A percentile compares a stretch with the other conserved stretches of the same genome.
Conservation (phyloP, 1,140 invertebrate genomes). For the Phthorimaea operculella region DNA sequence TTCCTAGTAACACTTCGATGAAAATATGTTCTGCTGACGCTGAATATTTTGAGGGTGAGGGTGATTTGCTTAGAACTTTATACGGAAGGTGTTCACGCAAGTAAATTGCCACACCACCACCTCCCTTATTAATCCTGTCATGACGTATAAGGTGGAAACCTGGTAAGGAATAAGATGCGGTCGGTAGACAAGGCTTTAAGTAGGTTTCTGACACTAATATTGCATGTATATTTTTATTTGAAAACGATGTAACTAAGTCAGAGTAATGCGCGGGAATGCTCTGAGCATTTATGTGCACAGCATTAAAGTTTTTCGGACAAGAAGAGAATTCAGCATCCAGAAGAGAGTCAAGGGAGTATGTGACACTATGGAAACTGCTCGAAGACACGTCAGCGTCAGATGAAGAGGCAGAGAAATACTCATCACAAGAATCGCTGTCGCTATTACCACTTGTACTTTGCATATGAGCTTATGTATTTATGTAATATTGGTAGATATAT, state of each 20-base stretch:
- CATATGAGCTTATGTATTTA: no score
- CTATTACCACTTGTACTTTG: no score
- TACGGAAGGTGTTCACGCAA: background rate
- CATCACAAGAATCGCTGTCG: no score
- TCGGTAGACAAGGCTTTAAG: background rate
- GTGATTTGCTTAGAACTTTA: background rate
- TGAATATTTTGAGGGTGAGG: background rate
- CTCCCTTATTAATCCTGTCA: constrained; percentile 3
- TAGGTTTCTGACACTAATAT: constrained; percentile 2
- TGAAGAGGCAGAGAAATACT: no score
- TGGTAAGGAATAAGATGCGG: constrained; percentile 1
- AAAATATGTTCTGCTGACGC: background rate
- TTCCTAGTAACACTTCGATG: background rate
- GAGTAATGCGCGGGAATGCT: background rate
- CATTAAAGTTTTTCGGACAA: background rate
- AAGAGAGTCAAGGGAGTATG: background rate
- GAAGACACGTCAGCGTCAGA: no score
- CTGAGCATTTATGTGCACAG: constrained; percentile 4
- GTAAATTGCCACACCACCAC: constrained; percentile 6
- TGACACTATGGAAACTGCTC: background rate
- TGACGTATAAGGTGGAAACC: constrained; percentile 3
- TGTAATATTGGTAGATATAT: no score
- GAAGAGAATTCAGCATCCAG: background rate
- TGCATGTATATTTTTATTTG: background rate
- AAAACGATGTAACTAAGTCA: background rate